A percentile compares a stretch with the other conserved stretches of the same genome.
phyloP scores from a whole-genome alignment of 2,113 vertebrate genomes.

The Clinocottus analis region DNA sequence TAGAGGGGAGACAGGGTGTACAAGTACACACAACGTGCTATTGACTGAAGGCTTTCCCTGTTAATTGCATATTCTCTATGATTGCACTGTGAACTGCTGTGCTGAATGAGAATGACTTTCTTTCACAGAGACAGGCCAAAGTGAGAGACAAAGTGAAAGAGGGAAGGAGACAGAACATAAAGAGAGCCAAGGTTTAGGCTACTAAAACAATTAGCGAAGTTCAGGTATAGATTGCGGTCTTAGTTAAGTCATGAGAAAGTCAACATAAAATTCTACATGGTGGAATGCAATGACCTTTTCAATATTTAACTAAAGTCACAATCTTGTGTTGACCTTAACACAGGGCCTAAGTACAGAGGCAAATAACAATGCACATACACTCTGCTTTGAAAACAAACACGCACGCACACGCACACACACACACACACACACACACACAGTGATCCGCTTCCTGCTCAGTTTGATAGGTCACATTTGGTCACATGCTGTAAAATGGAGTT shows the following conservation, averaged over 20 bases:
- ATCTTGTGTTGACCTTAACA: neutral
- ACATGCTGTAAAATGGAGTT: neutral
- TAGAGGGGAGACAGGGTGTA: constrained; percentile 48
- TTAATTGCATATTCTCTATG: constrained; percentile 74
- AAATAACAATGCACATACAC: neutral
- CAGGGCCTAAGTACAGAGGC: neutral
- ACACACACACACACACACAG: neutral
- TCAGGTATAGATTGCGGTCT: neutral
- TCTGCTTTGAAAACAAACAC: neutral
- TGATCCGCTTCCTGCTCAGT: neutral
- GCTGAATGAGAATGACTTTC: constrained; percentile 63
- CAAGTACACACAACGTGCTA: constrained; percentile 59
- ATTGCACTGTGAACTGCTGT: constrained; percentile 59
- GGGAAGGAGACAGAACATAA: neutral
- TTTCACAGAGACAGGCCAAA: neutral
- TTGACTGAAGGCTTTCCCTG: constrained; percentile 72
- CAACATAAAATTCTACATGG: neutral
- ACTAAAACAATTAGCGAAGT: neutral
- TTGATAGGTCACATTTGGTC: neutral
- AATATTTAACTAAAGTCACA: neutral
- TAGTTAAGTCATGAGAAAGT: neutral
- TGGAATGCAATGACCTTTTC: neutral
- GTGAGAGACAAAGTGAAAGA: constrained; percentile 2
- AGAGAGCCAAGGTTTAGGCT: neutral
- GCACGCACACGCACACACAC: neutral